Percentiles rank a stretch among this genome's conserved stretches.
Evolutionary conservation across 1,140 invertebrate genomes (phyloP).

Genomic region (Penaeus vannamei): DNA sequence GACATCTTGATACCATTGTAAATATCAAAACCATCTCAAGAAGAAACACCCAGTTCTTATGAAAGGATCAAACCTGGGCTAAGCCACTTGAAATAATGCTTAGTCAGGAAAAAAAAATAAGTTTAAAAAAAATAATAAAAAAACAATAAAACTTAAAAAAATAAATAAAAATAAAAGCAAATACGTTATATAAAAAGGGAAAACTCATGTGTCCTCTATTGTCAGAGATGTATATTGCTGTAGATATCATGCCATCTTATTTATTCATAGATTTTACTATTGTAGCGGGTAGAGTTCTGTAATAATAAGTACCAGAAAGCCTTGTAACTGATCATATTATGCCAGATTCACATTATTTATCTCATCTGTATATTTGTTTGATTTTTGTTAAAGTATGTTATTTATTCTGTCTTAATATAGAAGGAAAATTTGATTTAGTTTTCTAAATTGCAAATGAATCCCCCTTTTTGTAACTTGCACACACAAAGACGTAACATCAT

Average conservation of each 20-base stretch:
- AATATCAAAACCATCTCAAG: neutral
- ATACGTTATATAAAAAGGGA: too few relatives aligned
- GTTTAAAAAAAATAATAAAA: neutral
- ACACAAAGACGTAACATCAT: too few relatives aligned
- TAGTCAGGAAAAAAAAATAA: neutral
- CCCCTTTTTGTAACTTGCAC: too few relatives aligned
- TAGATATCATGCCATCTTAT: constrained; percentile 45
- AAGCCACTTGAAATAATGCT: neutral
- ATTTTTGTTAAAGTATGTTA: constrained; percentile 15
- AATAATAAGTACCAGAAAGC: constrained; percentile 49
- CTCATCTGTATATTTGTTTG: constrained; percentile 2
- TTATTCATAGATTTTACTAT: constrained; percentile 58
- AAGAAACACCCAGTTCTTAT: constrained; percentile 27
- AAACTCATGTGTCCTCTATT: constrained; percentile 34
- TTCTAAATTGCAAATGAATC: too few relatives aligned
- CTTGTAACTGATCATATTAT: constrained; percentile 45
- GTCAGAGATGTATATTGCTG: constrained; percentile 47
- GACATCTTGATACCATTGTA: constrained; percentile 5
- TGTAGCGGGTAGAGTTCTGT: constrained; percentile 39
- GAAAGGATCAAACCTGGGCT: constrained; percentile 6
- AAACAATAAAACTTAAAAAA: too few relatives aligned
- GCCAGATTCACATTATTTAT: constrained; percentile 30
- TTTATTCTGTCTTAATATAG: neutral
- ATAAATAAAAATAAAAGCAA: too few relatives aligned
- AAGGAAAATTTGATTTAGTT: too few relatives aligned